Evolutionary conservation across 2,113 vertebrate genomes (phyloP), one percentile per base, ranked within the genome.

Genomic region (Tetraodon nigroviridis): DNA sequence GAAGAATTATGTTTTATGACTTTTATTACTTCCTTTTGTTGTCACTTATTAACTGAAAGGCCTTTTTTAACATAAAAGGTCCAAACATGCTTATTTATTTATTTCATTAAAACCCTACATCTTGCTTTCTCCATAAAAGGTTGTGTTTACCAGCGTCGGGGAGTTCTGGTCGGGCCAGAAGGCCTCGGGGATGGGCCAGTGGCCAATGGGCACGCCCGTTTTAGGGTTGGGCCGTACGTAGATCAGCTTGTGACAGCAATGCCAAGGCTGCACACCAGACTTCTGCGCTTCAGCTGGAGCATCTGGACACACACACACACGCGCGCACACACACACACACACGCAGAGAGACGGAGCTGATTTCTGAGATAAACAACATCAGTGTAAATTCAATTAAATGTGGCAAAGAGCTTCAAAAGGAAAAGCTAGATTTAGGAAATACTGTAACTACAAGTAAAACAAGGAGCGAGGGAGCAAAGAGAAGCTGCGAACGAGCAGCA

Each of bases 161-260:
- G 95, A 97, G 92, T 98, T 98, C 78, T 96, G 95, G 89, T 98
- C 96, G 16, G 95, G 95, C 95, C 96, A 98, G 76, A 98, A 98
- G 55, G 95, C 93, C 74, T 98, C 95, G 2, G 95, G 94, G 80
- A 97, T 92, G 56, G 96, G 95, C 96, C 96, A 98, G 64, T 98
- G 96, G 21, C 96, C 95, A 62, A 98, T 92, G 69, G 96, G 96
- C 73, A 98, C 94, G 1, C 96, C 96, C 0, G 96, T 97, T 91
- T 98, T 98, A 62, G 94, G 96, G 71, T 98, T 98, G 65, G 96
- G 95, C 71, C 95, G 89, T 29, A 98, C 95, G 21, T 98, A 98
- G 62, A 98, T 98, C 64, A 98, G 94, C 84, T 95, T 97, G 84
- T 96, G 95, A 85, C 95, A 98, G 78, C 92, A 95, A 67, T 98